Conservation (phyloP, 2,888 invertebrate genomes). For the Spialia ferax region DNA sequence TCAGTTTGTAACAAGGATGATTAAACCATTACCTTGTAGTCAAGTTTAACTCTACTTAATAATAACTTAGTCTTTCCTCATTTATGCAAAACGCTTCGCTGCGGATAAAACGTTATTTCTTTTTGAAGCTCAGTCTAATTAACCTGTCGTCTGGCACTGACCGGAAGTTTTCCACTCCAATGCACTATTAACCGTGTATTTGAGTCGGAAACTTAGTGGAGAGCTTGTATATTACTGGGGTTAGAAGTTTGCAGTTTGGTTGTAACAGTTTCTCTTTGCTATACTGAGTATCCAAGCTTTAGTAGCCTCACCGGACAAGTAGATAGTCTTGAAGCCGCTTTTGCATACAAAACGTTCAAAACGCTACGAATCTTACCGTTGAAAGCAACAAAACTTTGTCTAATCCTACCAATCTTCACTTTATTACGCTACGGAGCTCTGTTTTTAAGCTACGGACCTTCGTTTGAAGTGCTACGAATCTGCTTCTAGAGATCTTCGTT, state of each 20-base stretch:
- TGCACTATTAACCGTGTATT: constrained; percentile 25
- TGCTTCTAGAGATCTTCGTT: background rate
- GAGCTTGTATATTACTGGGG: background rate
- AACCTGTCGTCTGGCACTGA: constrained; percentile 29
- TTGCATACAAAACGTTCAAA: background rate
- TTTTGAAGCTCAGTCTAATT: constrained; percentile 18
- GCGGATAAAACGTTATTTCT: constrained; percentile 2
- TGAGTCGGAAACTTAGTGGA: constrained; percentile 14
- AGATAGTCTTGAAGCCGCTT: background rate
- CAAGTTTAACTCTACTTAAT: background rate
- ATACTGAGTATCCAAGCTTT: background rate
- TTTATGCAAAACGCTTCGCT: constrained; percentile 4
- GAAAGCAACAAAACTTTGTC: background rate
- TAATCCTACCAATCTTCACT: background rate
- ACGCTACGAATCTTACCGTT: background rate
- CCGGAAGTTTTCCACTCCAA: constrained; percentile 11
- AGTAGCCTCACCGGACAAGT: background rate
- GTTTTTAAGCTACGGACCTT: background rate
- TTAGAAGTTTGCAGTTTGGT: background rate
- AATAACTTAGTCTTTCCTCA: background rate
- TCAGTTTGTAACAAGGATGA: background rate
- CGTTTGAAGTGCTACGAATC: background rate
- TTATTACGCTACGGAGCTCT: background rate
- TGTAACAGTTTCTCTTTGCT: background rate
- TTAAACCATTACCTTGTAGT: background rate